Conservation (phyloP, 2,888 invertebrate species). For the Drosophila limbata region DNA sequence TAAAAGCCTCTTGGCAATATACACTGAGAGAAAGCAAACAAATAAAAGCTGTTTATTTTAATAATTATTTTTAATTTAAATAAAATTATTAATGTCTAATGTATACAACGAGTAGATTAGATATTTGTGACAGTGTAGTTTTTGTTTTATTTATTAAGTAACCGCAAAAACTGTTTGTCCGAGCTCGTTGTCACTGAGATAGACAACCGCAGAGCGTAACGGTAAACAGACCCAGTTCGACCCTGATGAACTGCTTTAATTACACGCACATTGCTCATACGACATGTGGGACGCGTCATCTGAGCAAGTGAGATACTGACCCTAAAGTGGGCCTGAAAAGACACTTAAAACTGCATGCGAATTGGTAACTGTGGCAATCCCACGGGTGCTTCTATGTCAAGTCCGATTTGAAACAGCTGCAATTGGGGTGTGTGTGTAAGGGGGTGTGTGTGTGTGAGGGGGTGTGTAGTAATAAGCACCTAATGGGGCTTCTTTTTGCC, state of each 20-base stretch:
- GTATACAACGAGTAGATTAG: too few relatives aligned
- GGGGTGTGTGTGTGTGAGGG: constrained; percentile 10
- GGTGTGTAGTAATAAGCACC: constrained; percentile 63
- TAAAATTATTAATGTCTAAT: too few relatives aligned
- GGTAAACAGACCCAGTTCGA: constrained; percentile 42
- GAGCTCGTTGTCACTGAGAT: constrained; percentile 48
- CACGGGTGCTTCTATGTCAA: constrained; percentile 62
- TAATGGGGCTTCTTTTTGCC: constrained; percentile 71
- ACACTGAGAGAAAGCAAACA: constrained; percentile 41
- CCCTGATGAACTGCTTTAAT: constrained; percentile 53
- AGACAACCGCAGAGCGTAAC: constrained; percentile 53
- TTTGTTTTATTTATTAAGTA: constrained; percentile 10
- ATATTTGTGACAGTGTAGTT: constrained; percentile 7
- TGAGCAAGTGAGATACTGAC: constrained; percentile 32
- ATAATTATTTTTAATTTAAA: too few relatives aligned
- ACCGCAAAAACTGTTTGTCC: constrained; percentile 48
- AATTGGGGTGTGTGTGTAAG: constrained; percentile 24
- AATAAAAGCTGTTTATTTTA: neutral
- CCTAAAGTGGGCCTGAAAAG: constrained; percentile 24
- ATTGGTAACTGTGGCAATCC: constrained; percentile 59
- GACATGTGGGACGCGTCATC: constrained; percentile 35
- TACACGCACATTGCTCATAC: constrained; percentile 58
- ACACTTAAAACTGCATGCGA: constrained; percentile 36
- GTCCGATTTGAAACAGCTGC: constrained; percentile 63
- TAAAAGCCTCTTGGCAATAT: constrained; percentile 14